Conservation (phyloP, 2,797 vertebrate genomes). For the Spinus pinus region DNA sequence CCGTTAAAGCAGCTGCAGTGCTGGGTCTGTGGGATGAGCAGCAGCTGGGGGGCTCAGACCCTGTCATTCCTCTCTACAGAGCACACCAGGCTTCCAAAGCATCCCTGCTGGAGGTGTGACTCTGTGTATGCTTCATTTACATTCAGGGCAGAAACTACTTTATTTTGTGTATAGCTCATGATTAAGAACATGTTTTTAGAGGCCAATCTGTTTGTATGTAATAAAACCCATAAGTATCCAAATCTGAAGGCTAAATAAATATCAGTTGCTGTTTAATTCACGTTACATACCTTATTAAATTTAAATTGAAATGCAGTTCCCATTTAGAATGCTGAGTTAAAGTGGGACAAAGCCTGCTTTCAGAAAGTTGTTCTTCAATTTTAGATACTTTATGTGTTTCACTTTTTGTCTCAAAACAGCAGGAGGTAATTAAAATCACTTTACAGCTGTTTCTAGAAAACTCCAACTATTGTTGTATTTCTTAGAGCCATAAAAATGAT, state of each 20-base stretch:
- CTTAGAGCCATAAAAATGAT: slow-evolving; percentile 1
- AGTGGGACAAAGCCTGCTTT: slow-evolving; percentile 35
- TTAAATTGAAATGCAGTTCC: slow-evolving; percentile 4
- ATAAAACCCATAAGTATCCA: not conserved
- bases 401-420: slow-evolving; percentile 37
- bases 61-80: not conserved
- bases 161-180: not conserved
- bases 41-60: not conserved
- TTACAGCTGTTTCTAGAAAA: slow-evolving; percentile 50
- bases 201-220: not conserved
- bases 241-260: slow-evolving; percentile 31
- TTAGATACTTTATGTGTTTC: not conserved
- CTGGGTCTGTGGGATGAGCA: not conserved
- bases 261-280: slow-evolving; percentile 24
- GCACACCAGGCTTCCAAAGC: not conserved
- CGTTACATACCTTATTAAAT: slow-evolving; percentile 28
- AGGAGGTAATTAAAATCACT: slow-evolving; percentile 53
- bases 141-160: not conserved
- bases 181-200: slow-evolving; percentile 38
- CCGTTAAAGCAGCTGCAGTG: not conserved
- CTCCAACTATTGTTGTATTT: slow-evolving; percentile 24
- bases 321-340: not conserved
- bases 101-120: not conserved
- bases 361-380: slow-evolving; percentile 25
- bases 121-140: not conserved